A percentile compares a stretch with the other conserved stretches of the same genome.
Conservation (phyloP, 2,113 vertebrate genomes). For the Regulus satrapa region DNA sequence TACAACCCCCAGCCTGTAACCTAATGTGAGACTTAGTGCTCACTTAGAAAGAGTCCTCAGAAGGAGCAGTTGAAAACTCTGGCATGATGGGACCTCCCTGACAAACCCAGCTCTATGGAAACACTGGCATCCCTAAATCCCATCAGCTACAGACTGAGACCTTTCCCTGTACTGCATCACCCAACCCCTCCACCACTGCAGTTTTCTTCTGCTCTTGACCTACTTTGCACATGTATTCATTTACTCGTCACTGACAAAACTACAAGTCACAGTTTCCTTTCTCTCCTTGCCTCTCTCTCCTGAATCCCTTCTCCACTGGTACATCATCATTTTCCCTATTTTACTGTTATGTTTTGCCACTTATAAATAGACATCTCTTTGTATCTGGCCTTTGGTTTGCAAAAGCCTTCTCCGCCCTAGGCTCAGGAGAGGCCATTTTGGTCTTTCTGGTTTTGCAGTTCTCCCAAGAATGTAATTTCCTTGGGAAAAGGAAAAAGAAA, state of each 20-base stretch:
- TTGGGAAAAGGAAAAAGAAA: slow-evolving; percentile 21
- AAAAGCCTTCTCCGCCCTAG: slow-evolving; percentile 54
- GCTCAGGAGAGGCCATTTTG: slow-evolving; percentile 32
- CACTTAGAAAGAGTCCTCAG: background rate
- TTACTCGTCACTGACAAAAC: background rate
- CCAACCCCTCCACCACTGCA: rapidly evolving
- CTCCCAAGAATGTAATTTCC: slow-evolving; percentile 70
- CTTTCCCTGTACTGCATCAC: background rate
- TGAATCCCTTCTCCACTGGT: background rate
- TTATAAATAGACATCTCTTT: slow-evolving; percentile 44
- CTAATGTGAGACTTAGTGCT: rapidly evolving
- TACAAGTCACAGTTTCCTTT: background rate
- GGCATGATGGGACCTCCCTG: rapidly evolving
- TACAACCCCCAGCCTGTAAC: background rate
- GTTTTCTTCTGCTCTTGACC: background rate
- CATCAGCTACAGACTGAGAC: background rate
- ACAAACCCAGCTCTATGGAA: background rate
- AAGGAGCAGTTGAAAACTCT: background rate
- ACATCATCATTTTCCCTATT: background rate
- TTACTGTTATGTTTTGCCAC: background rate
- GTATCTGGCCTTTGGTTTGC: slow-evolving; percentile 41
- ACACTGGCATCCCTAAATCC: background rate
- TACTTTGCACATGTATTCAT: background rate
- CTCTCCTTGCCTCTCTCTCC: background rate
- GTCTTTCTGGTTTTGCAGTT: slow-evolving; percentile 69